A percentile compares a stretch with the other conserved stretches of the same genome.
These are phyloP conservation scores for Alectoris magna DNA, from an alignment of 2,797 vertebrate genomes.

Conservation along the genomic window DNA sequence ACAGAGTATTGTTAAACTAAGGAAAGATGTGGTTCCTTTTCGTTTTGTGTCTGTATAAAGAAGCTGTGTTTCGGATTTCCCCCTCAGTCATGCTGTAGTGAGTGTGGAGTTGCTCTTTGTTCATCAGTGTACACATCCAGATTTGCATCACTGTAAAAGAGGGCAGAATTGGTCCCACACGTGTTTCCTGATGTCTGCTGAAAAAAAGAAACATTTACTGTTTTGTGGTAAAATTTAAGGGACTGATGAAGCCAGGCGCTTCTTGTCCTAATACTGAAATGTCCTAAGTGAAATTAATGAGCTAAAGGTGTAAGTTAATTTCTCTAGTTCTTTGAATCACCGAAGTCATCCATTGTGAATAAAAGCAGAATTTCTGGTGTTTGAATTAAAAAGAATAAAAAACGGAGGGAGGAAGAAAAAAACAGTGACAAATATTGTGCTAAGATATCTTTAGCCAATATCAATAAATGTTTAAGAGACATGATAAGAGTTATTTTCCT, in stretches of 20 bases:
- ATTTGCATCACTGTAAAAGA: not conserved
- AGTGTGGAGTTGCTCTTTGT: not conserved
- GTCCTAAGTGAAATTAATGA: not conserved
- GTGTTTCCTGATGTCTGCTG: not conserved
- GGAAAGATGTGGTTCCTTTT: not conserved
- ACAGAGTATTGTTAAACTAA: not conserved
- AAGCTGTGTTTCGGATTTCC: not conserved
- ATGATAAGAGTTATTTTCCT: not conserved
- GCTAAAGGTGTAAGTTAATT: not conserved
- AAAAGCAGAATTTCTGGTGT: not conserved
- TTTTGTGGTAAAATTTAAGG: not conserved
- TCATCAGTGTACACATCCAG: not conserved
- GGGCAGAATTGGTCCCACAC: not conserved
- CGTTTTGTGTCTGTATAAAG: not conserved
- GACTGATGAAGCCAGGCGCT: not conserved
- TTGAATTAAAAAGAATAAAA: not conserved
- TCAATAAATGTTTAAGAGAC: not conserved
- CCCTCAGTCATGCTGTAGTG: not conserved
- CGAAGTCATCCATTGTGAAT: not conserved
- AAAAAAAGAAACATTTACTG: fast-evolving
- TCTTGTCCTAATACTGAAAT: not conserved
- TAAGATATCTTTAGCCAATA: not conserved
- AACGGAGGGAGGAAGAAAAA: not conserved
- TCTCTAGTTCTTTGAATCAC: not conserved
- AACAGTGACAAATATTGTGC: not conserved